Percentiles rank a stretch among this genome's conserved stretches.
phyloP scores from a whole-genome alignment of 2,888 invertebrate genomes.

The Macrophya annulata region DNA sequence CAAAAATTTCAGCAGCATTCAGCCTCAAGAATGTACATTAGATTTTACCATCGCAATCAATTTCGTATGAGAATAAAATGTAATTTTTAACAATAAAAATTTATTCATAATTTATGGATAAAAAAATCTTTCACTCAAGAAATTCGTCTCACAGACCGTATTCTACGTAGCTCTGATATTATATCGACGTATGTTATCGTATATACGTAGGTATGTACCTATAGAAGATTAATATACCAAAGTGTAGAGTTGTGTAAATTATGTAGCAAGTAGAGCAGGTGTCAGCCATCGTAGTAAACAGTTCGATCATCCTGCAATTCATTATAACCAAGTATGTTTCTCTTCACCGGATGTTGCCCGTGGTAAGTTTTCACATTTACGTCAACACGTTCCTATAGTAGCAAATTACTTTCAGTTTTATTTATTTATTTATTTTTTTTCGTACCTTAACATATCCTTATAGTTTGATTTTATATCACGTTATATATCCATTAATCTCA shows the following conservation, averaged over 20 bases:
- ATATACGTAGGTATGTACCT: background rate
- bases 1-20: background rate
- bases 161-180: background rate
- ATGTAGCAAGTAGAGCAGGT: conserved; percentile 33
- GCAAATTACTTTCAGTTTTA: background rate
- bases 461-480: background rate
- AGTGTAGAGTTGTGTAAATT: conserved; percentile 39
- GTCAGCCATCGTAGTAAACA: conserved; percentile 24
- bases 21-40: background rate
- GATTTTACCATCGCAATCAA: background rate
- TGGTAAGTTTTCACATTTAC: conserved; percentile 24
- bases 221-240: conserved; percentile 6
- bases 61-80: background rate
- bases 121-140: background rate
- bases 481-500: conserved; percentile 23
- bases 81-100: background rate
- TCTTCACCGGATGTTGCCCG: conserved; percentile 13
- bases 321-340: conserved; percentile 27
- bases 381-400: background rate
- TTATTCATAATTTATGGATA: background rate
- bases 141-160: conserved; percentile 9
- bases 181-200: background rate
- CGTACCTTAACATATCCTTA: background rate
- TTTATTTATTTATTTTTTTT: no score
- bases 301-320: conserved; percentile 29